Conservation (phyloP, 2,797 vertebrate species). For the Pseudochirops cupreus region DNA sequence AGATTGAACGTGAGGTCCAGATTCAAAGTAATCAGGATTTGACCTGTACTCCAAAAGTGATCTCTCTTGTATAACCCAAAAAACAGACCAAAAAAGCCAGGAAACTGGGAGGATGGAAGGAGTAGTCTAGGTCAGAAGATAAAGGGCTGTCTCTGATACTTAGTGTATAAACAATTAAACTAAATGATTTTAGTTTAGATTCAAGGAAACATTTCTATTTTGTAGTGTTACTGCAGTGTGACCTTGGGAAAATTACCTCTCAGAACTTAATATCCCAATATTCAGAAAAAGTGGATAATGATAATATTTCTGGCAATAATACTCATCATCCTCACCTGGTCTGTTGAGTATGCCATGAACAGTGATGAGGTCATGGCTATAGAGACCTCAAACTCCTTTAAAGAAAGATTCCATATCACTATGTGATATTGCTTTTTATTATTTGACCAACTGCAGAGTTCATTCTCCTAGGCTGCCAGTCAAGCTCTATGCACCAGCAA, state of each 20-base stretch:
- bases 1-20: background rate
- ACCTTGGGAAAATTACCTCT: background rate
- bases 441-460: slow-evolving; percentile 27
- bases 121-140: background rate
- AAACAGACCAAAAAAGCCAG: background rate
- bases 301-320: background rate
- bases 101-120: background rate
- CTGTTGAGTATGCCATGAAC: too few relatives aligned
- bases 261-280: background rate
- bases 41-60: background rate
- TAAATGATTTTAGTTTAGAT: background rate
- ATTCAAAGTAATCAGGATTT: background rate
- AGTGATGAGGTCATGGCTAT: background rate
- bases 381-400: background rate
- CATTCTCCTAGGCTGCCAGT: background rate
- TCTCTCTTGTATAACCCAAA: background rate
- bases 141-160: background rate
- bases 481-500: slow-evolving; percentile 16
- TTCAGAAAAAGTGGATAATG: background rate
- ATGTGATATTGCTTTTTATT: slow-evolving; percentile 1
- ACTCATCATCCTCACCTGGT: rapidly evolving
- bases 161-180: too few relatives aligned
- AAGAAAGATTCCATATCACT: background rate
- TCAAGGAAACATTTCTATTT: background rate
- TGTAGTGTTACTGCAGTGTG: background rate